These are phyloP conservation scores for Eira barbara DNA, from an alignment of 2,113 vertebrate genomes.

Conservation along the genomic window DNA sequence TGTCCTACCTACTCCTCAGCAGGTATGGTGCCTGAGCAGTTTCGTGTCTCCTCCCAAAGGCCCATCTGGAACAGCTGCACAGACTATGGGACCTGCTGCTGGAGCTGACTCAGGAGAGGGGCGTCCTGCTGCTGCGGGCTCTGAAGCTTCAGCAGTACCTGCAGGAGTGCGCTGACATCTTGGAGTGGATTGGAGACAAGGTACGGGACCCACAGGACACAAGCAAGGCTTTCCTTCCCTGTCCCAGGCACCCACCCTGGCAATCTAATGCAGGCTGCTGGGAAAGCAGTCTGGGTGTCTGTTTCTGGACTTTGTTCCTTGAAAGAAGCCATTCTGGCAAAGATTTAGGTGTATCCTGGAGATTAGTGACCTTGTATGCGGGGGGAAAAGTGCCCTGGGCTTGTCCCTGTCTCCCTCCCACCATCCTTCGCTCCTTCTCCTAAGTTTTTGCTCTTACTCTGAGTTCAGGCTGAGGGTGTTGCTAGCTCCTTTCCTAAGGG, in stretches of 20 bases:
- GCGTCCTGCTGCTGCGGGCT: neutral
- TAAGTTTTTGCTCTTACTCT: neutral
- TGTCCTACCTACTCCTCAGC: no score
- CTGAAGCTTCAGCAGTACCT: conserved; percentile 59
- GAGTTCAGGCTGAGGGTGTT: neutral
- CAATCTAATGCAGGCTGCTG: neutral
- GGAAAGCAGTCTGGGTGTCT: neutral
- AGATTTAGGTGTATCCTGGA: neutral
- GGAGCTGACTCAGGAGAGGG: conserved; percentile 54
- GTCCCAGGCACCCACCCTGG: fast-evolving
- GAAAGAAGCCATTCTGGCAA: neutral
- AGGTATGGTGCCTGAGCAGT: neutral
- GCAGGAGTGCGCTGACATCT: conserved; percentile 62
- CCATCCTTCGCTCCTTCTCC: neutral
- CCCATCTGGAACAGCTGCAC: conserved; percentile 35
- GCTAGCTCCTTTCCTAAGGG: neutral
- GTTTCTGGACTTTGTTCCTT: neutral
- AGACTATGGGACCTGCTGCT: conserved; percentile 55
- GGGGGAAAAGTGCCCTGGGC: neutral
- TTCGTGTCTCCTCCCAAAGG: neutral
- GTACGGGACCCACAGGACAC: neutral
- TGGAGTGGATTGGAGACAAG: conserved; percentile 74
- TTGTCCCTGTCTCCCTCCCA: neutral
- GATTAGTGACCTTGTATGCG: neutral
- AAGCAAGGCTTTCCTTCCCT: fast-evolving